Evolutionary conservation across 2,888 invertebrate species (phyloP), one percentile per base, ranked within the genome.

Genomic region (Sphaeridia pumilis): DNA sequence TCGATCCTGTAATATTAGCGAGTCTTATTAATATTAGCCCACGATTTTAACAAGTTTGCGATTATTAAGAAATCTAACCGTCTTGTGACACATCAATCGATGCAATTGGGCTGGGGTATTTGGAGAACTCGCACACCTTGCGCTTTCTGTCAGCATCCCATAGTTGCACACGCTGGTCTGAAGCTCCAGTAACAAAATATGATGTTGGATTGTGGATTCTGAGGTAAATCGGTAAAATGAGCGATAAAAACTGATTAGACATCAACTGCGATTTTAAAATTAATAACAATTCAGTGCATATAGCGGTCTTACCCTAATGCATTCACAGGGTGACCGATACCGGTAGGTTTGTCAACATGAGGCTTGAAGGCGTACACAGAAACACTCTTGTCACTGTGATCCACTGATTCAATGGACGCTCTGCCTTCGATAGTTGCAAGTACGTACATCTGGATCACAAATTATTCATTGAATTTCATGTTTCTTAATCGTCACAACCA

Each of bases 351-450:
- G 66, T 88, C 85, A 64, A 95, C 77, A 68, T 97, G 95, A 71
- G 95, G 95, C 69, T 95, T 95, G 67, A 97, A 97, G 0, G 95
- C 95, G 71, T 94, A 95, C 72, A 94, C 48, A 7, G 38, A 34
- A 2, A 46, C 26, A 10, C 17, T 17, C 22, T 24, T 20, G 35
- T 44, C 36, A 17, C 52, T 42, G 4, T 26, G 20, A 5, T 7
- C 26, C 10, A 47, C 44, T 26, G 46, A 97, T 70, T 99, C 98
- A 0, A 98, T 97, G 2, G 95, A 94, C 0, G 95, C 95, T 52
- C 95, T 76, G 0, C 95, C 97, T 73, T 97, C 95, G 66, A 95
- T 94, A 38, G 95, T 97, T 64, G 94, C 93, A 58, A 98, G 78
- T 2, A 95, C 97, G 69, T 93, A 97, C 10, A 95, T 97, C 73